Evolutionary conservation across 2,113 vertebrate species (phyloP), one percentile per base, ranked within the genome.

Genomic region (Cyprinodon tularosa): DNA sequence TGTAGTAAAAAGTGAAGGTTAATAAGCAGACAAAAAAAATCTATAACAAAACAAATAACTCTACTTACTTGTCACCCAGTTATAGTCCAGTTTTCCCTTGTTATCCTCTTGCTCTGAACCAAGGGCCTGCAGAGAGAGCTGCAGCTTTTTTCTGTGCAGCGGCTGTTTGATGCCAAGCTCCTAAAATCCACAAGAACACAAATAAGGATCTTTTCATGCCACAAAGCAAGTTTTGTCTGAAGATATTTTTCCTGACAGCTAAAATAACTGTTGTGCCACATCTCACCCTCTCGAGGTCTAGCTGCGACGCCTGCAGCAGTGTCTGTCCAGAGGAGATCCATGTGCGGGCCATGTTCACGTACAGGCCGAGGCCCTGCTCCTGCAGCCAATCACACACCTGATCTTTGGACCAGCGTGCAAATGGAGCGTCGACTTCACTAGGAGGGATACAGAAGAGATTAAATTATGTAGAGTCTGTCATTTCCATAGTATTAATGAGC

Each of bases 321-420:
- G 98, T 99, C 86, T 99, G 98, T 45, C 98, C 98, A 11, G 97
- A 97, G 12, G 93, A 90, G 86, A 99, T 96, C 98, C 98, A 99
- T 38, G 94, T 95, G 66, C 94, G 96, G 76, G 96, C 95, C 75
- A 94, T 93, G 84, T 81, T 95, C 63, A 96, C 93, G 40, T 98
- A 98, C 12, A 96, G 95, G 1, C 97, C 97, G 40, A 99, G 88
- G 4, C 98, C 98, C 86, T 99, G 98, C 8, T 97, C 97, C 81
- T 96, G 95, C 37, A 99, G 95, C 98, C 98, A 99, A 68, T 84
- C 94, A 82, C 97, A 99, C 74, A 99, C 98, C 87, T 99, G 97
- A 48, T 99, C 97, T 83, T 96, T 97, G 0, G 96, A 96, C 98
- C 98, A 99, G 67, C 97, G 98, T 48, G 98, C 98, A 22, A 99